phyloP scores from a whole-genome alignment of 2,113 vertebrate genomes.

The Astur gentilis region DNA sequence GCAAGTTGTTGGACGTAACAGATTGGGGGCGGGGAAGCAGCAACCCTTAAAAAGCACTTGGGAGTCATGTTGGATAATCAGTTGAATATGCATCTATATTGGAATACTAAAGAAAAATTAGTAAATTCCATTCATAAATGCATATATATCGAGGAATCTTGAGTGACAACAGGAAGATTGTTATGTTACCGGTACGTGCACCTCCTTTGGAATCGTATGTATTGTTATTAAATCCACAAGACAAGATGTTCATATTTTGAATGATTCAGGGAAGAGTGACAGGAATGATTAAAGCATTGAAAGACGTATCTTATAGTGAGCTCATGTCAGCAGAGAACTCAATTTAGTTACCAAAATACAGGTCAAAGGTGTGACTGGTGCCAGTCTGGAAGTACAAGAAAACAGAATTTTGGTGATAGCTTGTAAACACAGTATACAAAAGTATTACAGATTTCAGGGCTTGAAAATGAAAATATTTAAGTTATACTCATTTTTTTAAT shows the following conservation, averaged over 20 bases:
- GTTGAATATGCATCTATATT: background rate
- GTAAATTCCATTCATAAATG: background rate
- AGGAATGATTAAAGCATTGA: background rate
- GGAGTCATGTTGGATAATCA: background rate
- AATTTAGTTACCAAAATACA: background rate
- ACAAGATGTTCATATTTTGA: background rate
- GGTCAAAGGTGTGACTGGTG: background rate
- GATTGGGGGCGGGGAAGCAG: background rate
- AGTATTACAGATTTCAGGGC: background rate
- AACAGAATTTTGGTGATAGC: background rate
- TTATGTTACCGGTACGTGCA: background rate
- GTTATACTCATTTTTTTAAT: background rate
- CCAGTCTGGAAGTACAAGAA: background rate
- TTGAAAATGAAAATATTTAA: background rate
- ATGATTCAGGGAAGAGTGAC: background rate
- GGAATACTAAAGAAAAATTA: background rate
- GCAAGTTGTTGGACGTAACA: background rate
- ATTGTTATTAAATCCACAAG: background rate
- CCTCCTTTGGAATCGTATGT: background rate
- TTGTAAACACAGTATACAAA: background rate
- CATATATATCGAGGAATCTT: background rate
- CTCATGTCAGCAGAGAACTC: background rate
- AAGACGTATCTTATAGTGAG: background rate
- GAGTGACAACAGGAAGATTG: background rate
- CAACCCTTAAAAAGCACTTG: background rate